Evolutionary conservation across 2,888 invertebrate species (phyloP).

Genomic region (Leptinotarsa tumamoca): DNA sequence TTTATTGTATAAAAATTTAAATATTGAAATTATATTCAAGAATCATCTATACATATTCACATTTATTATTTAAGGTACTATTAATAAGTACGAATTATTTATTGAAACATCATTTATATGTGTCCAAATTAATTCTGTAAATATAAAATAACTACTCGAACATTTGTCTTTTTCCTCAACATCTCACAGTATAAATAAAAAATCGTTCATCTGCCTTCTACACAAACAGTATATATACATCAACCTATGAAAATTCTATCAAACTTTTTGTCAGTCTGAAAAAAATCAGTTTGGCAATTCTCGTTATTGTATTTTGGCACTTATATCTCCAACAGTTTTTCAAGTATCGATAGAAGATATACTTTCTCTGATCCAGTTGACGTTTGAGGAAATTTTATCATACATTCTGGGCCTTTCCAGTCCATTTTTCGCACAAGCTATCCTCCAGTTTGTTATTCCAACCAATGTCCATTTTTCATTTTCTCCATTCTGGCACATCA

Average conservation of each 20-base stretch:
- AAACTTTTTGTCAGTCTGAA: constrained; percentile 7
- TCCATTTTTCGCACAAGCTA: constrained; percentile 84
- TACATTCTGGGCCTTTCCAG: constrained; percentile 84
- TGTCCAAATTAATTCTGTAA: neutral
- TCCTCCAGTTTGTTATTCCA: constrained; percentile 88
- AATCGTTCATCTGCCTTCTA: too few species aligned
- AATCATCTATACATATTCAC: constrained; percentile 8
- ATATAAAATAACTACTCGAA: neutral
- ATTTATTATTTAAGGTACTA: constrained; percentile 2
- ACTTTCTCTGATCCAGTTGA: constrained; percentile 85
- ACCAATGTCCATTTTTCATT: constrained; percentile 82
- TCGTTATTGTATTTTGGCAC: constrained; percentile 20
- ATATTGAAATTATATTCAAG: neutral
- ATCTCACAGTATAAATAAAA: too few species aligned
- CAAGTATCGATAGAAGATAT: constrained; percentile 36
- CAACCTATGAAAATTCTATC: neutral
- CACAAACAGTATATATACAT: neutral
- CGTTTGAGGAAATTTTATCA: constrained; percentile 84
- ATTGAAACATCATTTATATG: neutral
- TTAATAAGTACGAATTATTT: constrained; percentile 3
- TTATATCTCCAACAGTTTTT: neutral
- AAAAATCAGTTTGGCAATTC: constrained; percentile 7
- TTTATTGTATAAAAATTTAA: constrained; percentile 3
- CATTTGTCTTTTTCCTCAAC: neutral
- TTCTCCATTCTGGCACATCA: constrained; percentile 81